phyloP scores from a whole-genome alignment of 1,140 invertebrate genomes.

The Drosophila trapezifrons region DNA sequence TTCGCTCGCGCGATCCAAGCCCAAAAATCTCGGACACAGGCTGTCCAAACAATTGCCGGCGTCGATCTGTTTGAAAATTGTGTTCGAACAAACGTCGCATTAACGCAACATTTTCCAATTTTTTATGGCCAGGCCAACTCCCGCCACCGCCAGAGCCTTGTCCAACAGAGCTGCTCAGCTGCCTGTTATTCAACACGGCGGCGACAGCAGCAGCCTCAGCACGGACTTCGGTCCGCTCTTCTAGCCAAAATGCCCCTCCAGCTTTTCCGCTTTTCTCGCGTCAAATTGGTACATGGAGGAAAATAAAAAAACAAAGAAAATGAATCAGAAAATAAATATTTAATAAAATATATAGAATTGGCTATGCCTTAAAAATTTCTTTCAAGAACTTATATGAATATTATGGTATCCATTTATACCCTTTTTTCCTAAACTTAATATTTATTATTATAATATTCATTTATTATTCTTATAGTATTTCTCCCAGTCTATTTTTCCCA shows the following conservation, averaged over 20 bases:
- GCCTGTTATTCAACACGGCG: constrained; percentile 79
- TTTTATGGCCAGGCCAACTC: constrained; percentile 61
- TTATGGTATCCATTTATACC: too few species aligned
- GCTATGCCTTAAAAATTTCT: too few species aligned
- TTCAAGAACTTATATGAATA: too few species aligned
- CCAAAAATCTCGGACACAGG: constrained; percentile 39
- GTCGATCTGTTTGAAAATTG: constrained; percentile 81
- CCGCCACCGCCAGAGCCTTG: constrained; percentile 8
- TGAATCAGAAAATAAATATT: neutral
- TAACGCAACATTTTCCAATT: constrained; percentile 81
- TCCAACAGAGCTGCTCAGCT: constrained; percentile 67
- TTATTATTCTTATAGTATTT: too few species aligned
- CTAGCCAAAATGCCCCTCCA: neutral
- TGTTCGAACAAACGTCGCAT: constrained; percentile 81
- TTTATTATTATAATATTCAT: too few species aligned
- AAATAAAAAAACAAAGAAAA: neutral
- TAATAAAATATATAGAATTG: fast-evolving
- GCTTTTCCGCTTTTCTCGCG: constrained; percentile 34
- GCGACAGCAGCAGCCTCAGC: constrained; percentile 29
- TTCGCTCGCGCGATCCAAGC: constrained; percentile 5
- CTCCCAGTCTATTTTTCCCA: constrained; percentile 9
- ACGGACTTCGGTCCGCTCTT: constrained; percentile 1
- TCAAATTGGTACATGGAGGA: neutral
- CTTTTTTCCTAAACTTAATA: too few species aligned
- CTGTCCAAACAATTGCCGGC: constrained; percentile 79